Evolutionary conservation across 2,797 vertebrate species (phyloP).

Genomic region (Thamnophis elegans): DNA sequence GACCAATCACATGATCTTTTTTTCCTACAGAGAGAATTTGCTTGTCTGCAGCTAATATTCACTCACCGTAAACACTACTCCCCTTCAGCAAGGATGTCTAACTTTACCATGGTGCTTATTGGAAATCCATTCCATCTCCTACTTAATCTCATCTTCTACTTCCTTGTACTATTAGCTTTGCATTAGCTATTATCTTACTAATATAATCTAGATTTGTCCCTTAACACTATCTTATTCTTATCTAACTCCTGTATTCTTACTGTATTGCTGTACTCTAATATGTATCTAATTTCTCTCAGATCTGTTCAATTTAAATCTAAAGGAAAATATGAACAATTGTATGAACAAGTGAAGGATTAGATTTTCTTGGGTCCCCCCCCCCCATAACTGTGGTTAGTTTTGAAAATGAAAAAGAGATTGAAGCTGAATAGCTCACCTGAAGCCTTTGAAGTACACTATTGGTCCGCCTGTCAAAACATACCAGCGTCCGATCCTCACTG

Average conservation of each 20-base stretch:
- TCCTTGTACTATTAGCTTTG: background rate
- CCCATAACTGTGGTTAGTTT: background rate
- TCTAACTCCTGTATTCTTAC: background rate
- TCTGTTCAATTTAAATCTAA: background rate
- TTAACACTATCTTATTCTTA: background rate
- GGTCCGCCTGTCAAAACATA: constrained; percentile 83
- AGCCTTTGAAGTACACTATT: constrained; percentile 78
- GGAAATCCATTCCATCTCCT: background rate
- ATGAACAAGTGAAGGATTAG: background rate
- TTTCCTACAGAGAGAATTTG: background rate
- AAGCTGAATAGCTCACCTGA: constrained; percentile 69
- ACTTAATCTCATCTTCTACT: background rate
- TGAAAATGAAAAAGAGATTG: background rate
- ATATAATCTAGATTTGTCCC: background rate
- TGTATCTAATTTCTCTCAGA: background rate
- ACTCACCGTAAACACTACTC: background rate
- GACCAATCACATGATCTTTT: background rate
- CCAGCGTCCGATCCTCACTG: constrained; percentile 84
- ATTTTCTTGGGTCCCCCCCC: background rate
- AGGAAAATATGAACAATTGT: background rate
- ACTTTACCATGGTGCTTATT: background rate
- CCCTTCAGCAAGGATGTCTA: background rate
- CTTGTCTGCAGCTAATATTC: background rate
- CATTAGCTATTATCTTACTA: background rate
- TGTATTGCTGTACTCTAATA: background rate